Percentiles rank a stretch among this genome's conserved stretches.
These are phyloP conservation scores for Hydrozoanthus gracilis DNA, from an alignment of 92 coral and sea anemone genomes.

Conservation along the genomic window DNA sequence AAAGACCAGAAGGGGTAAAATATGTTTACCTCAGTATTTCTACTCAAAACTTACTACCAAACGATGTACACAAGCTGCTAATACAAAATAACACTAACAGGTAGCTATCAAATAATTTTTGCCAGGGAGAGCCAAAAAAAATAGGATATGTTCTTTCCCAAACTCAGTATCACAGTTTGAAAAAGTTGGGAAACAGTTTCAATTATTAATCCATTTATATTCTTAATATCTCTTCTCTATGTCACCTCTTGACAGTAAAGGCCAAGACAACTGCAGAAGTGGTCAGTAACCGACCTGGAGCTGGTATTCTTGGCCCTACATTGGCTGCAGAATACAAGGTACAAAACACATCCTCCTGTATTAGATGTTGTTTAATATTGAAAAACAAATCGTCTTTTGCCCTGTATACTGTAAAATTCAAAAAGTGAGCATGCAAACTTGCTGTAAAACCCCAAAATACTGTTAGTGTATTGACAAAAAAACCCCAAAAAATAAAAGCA, in stretches of 20 bases:
- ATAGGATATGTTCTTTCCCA: neutral
- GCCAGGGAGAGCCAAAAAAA: neutral
- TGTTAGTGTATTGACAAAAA: no score
- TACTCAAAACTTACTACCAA: neutral
- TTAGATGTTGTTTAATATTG: neutral
- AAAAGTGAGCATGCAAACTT: constrained; percentile 14
- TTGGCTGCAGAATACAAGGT: constrained; percentile 33
- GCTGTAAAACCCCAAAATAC: neutral
- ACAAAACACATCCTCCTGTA: constrained; percentile 4
- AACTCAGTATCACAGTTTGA: neutral
- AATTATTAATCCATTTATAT: neutral
- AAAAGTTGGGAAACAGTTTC: constrained; percentile 1
- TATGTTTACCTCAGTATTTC: neutral
- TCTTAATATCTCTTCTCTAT: neutral
- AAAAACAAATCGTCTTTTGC: neutral
- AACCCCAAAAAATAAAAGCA: neutral
- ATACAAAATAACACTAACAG: constrained; percentile 12
- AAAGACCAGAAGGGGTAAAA: neutral
- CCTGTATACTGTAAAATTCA: constrained; percentile 13
- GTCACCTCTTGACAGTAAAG: constrained; percentile 11
- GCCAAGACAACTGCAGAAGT: constrained; percentile 38
- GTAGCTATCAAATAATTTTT: constrained; percentile 11
- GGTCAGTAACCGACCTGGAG: neutral
- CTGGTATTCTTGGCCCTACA: constrained; percentile 15
- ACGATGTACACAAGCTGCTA: neutral